Base-by-base conservation (phyloP, 1,140 invertebrate species). In the Caerostris extrusa region DNA sequence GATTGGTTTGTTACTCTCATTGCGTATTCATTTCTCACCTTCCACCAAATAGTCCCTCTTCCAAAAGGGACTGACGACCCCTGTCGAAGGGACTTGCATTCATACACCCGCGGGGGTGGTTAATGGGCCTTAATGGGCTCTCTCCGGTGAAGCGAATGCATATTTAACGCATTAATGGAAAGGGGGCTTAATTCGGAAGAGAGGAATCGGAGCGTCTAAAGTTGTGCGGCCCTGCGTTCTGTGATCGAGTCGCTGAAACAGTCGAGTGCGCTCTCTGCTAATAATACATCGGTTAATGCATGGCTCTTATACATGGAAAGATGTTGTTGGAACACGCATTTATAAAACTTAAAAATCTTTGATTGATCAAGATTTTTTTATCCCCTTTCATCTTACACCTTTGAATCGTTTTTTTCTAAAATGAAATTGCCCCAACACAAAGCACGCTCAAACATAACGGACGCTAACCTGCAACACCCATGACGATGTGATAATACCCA, bases 51-150 rank as follows among this genome's bases (percentile, higher is more conserved):
- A 64, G 12, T 64, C 61, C 8, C 61, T 12, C 61, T 1, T 8
- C 61, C 3, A 64, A 12, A 8, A 3, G 10, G 61, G 61, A 10
- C 17, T 10, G 60, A 8, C 67, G n/a, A n/a, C n/a, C n/a, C 34
- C 34, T 2, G 2, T 34, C 34, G 34, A 34, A 19, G n/a, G 34
- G 71, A 34, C 34, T 53, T 77, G 12, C 50, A 3, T 5, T 12
- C 34, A 5, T 10, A 34, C 71, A 34, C 71, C 50, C 12, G 3
- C 12, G 34, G 34, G 34, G 34, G 34, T 34, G 12, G 71, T 14
- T 77, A 77, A 77, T 77, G 71, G 71, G 34, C 7, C 71, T 34
- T 77, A 77, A 77, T 77, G 71, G 19, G 34, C 50, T 77, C 71
- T 77, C 8, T 77, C 34, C 34, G 14, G 34, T 77, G 71, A 77